Conservation (phyloP, 2,113 vertebrate genomes). For the Thamnaconus septentrionalis region DNA sequence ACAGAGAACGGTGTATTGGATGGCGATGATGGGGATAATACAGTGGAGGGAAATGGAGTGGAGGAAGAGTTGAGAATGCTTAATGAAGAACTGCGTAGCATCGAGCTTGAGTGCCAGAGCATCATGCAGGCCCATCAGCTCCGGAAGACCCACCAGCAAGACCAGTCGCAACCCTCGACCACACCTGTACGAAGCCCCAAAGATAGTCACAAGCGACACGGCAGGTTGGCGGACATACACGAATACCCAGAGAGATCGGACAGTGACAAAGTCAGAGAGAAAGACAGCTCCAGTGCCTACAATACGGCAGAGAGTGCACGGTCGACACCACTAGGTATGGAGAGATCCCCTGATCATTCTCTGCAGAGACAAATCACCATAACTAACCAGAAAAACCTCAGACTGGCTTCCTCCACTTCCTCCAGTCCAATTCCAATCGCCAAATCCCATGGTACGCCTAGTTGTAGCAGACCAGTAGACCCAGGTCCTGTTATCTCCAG, state of each 20-base stretch:
- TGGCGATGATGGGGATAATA: conserved; percentile 22
- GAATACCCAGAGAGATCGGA: conserved; percentile 87
- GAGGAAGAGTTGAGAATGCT: conserved; percentile 91
- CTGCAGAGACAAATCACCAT: conserved; percentile 84
- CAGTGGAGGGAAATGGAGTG: conserved; percentile 65
- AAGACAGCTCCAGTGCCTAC: conserved; percentile 95
- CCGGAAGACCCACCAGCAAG: conserved; percentile 70
- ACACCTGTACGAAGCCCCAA: conserved; percentile 53
- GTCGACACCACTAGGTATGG: conserved; percentile 85
- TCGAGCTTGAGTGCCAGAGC: conserved; percentile 93
- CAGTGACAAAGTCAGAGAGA: conserved; percentile 68
- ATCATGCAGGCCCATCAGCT: conserved; percentile 93
- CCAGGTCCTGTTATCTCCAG: conserved; percentile 74
- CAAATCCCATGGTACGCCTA: conserved; percentile 60
- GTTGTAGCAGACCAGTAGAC: conserved; percentile 70
- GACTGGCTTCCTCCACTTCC: conserved; percentile 48
- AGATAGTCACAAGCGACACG: conserved; percentile 59
- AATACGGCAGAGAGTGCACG: conserved; percentile 93
- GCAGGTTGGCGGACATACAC: conserved; percentile 85
- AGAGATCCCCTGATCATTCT: conserved; percentile 87
- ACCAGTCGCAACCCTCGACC: conserved; percentile 10
- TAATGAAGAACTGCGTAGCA: conserved; percentile 92
- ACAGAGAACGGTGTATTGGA: conserved; percentile 76
- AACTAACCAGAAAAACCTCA: conserved; percentile 90
- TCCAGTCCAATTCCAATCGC: conserved; percentile 56